phyloP scores from a whole-genome alignment of 64 coral and sea anemone genomes.

The Cladopsammia gracilis region DNA sequence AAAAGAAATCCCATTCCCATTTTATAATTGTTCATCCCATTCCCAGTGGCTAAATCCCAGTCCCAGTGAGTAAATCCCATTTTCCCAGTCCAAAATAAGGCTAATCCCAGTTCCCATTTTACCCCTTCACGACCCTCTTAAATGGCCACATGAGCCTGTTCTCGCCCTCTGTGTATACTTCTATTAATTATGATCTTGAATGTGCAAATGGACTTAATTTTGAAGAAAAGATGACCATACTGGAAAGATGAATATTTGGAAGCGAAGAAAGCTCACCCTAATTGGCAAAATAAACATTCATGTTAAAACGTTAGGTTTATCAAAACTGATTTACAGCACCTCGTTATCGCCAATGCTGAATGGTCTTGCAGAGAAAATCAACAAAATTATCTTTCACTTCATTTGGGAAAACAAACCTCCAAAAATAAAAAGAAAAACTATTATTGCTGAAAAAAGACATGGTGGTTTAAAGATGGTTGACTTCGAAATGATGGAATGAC shows the following conservation, averaged over 20 bases:
- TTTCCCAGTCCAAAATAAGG: too few relatives aligned
- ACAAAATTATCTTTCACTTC: background rate
- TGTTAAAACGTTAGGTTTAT: constrained; percentile 10
- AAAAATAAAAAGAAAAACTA: background rate
- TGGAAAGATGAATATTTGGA: constrained; percentile 22
- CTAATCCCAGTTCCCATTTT: too few relatives aligned
- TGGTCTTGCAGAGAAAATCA: background rate
- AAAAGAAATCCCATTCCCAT: too few relatives aligned
- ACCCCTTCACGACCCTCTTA: too few relatives aligned
- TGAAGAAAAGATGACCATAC: background rate
- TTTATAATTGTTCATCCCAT: too few relatives aligned
- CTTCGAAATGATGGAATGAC: constrained; percentile 14
- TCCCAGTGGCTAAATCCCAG: too few relatives aligned
- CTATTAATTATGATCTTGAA: background rate
- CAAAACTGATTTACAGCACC: constrained; percentile 7
- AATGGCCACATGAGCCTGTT: background rate
- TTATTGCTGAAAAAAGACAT: background rate
- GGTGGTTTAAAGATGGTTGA: constrained; percentile 11
- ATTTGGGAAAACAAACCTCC: background rate
- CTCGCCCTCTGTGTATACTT: constrained; percentile 1
- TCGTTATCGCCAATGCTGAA: background rate
- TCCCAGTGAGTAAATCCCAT: too few relatives aligned
- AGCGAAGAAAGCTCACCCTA: constrained; percentile 8
- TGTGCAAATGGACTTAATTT: background rate
- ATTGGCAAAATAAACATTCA: constrained; percentile 10